phyloP scores from a whole-genome alignment of 2,888 invertebrate species.

The Leucoma salicis region DNA sequence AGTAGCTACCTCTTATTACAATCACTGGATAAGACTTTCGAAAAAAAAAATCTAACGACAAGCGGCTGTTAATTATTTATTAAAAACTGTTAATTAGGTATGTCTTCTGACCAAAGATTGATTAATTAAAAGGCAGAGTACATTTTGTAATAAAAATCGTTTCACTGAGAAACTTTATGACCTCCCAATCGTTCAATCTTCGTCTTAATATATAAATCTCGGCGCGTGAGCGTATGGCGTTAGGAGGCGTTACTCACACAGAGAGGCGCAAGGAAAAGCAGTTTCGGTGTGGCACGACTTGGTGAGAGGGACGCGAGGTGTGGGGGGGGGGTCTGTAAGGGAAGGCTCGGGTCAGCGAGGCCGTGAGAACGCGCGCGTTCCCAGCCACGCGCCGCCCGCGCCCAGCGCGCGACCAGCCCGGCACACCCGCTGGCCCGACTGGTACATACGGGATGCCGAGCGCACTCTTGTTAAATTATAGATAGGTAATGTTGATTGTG shows the following conservation, averaged over 20 bases:
- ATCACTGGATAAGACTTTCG: too few relatives aligned
- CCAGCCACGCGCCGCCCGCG: slow-evolving; percentile 80
- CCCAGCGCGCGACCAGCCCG: slow-evolving; percentile 67
- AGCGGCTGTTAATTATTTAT: too few relatives aligned
- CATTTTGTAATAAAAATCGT: not conserved
- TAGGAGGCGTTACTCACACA: slow-evolving; percentile 38
- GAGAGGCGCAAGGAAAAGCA: slow-evolving; percentile 42
- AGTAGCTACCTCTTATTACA: too few relatives aligned
- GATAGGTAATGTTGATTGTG: not conserved
- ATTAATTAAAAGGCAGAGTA: not conserved
- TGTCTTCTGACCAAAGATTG: not conserved
- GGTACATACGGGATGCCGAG: slow-evolving; percentile 13
- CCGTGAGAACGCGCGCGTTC: slow-evolving; percentile 81
- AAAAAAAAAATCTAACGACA: too few relatives aligned
- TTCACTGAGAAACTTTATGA: slow-evolving; percentile 14
- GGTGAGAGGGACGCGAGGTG: slow-evolving; percentile 8
- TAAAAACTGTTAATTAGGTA: too few relatives aligned
- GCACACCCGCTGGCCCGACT: slow-evolving; percentile 36
- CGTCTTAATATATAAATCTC: slow-evolving; percentile 32
- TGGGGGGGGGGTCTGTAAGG: slow-evolving; percentile 25
- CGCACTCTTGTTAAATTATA: slow-evolving; percentile 7
- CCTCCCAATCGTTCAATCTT: slow-evolving; percentile 31
- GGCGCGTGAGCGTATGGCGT: slow-evolving; percentile 24
- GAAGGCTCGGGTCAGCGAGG: slow-evolving; percentile 62
- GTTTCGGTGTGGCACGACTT: slow-evolving; percentile 39